Evolutionary conservation across 1,140 invertebrate species (phyloP), one percentile per base, ranked within the genome.

Genomic region (Heliconius himera): DNA sequence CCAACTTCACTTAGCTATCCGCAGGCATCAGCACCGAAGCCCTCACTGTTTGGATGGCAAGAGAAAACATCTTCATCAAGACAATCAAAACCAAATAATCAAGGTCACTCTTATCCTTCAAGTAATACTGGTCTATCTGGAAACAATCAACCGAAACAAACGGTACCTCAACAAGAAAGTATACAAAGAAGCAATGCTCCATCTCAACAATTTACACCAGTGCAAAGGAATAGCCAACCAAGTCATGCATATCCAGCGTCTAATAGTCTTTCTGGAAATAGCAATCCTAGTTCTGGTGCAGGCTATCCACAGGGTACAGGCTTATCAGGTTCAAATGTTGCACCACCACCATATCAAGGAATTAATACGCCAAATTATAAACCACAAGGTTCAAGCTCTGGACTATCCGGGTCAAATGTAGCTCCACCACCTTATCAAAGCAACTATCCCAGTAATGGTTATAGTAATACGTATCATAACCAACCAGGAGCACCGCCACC

Each of bases 1-100:
- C 91, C 93, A 22, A 93, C 93, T 46, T 92, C 93, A 1, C 87
- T 92, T 20, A 93, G 89, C 70, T 86, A 91, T 82, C 87, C 91
- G 56, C 91, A 92, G 81, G 80, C 88, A 22, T 84, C 91, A 38
- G 91, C 91, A 33, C 90, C 86, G 8, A 94, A 94, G 49, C 91
- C 91, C 29, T 87, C 90, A 26, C 82, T 93, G 13, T 93, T 89
- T 82, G 93, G 90, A 77, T 94, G 93, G 93, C 93, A 94, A 82
- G 89, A 92, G 87, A 89, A 87, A 83, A 81, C 93, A 11, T 60
- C 54, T 60, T 60, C 54, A 20, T 60, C 54, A 60, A 60, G 54
- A 26, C 54, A 60, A 80, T 84, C 88, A 2, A 90, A 87, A 29
- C 84, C 90, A 70, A 87, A 74, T 76, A 87, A 88, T 51, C 86